Evolutionary conservation across 2,113 vertebrate genomes (phyloP).

Genomic region (Polypterus bichir): DNA sequence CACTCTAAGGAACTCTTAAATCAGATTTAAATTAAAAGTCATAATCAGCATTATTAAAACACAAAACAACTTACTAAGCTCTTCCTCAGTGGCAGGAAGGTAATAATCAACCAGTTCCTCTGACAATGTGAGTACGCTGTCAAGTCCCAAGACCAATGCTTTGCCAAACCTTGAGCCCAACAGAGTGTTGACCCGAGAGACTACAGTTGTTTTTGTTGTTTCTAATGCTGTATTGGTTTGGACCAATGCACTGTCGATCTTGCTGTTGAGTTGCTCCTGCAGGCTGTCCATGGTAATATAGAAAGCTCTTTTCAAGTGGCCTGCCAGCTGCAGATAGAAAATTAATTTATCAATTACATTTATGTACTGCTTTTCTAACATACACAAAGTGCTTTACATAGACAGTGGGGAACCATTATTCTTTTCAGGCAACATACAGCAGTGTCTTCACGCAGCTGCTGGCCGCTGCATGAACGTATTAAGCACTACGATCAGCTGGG

Average conservation of each 20-base stretch:
- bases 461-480: too few relatives aligned
- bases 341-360: too few relatives aligned
- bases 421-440: too few relatives aligned
- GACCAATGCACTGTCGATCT: conserved; percentile 27
- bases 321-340: conserved; percentile 28
- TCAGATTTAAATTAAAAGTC: too few relatives aligned
- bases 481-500: too few relatives aligned
- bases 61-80: conserved; percentile 32
- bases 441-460: too few relatives aligned
- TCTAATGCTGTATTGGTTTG: conserved; percentile 21
- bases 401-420: too few relatives aligned
- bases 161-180: conserved; percentile 27
- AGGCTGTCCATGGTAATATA: conserved; percentile 36
- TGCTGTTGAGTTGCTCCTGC: conserved; percentile 33
- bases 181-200: conserved; percentile 11
- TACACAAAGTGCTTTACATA: too few relatives aligned
- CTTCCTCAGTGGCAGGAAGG: conserved; percentile 35
- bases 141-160: conserved; percentile 19
- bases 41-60: too few relatives aligned
- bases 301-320: conserved; percentile 38
- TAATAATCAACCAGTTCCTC: conserved; percentile 37
- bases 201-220: neutral
- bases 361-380: too few relatives aligned
- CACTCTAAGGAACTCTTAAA: too few relatives aligned
- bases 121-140: conserved; percentile 35